Evolutionary conservation across 1,140 invertebrate species (phyloP).

Genomic region (Mylabris phalerata): DNA sequence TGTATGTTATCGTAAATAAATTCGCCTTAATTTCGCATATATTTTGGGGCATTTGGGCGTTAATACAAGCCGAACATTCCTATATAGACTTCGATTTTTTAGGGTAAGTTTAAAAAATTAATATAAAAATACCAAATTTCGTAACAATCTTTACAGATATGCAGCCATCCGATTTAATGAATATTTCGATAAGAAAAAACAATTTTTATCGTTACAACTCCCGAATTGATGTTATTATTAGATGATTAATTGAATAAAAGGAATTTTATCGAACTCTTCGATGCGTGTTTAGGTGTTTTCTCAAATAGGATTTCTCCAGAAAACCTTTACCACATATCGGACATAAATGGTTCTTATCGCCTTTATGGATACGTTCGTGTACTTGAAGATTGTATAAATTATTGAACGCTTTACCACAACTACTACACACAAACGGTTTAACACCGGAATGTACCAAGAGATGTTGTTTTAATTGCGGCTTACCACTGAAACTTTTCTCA

Average conservation of each 20-base stretch:
- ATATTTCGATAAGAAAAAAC: constrained; percentile 52
- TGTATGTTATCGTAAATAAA: constrained; percentile 74
- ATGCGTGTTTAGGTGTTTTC: constrained; percentile 28
- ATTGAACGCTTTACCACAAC: constrained; percentile 51
- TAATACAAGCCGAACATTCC: constrained; percentile 87
- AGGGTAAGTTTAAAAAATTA: constrained; percentile 52
- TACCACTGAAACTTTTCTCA: constrained; percentile 59
- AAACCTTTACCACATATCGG: constrained; percentile 25
- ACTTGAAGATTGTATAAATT: constrained; percentile 29
- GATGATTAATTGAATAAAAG: background rate
- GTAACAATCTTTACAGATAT: constrained; percentile 48
- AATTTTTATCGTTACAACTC: constrained; percentile 21
- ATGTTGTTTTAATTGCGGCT: constrained; percentile 58
- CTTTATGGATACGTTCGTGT: constrained; percentile 28
- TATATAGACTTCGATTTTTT: constrained; percentile 92
- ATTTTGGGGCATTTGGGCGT: constrained; percentile 89
- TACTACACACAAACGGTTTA: constrained; percentile 57
- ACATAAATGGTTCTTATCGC: constrained; percentile 27
- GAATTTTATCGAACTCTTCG: constrained; percentile 2
- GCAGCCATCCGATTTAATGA: constrained; percentile 58
- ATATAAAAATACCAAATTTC: too few relatives aligned
- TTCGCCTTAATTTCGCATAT: constrained; percentile 77
- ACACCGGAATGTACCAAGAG: constrained; percentile 54
- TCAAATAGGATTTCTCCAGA: constrained; percentile 28
- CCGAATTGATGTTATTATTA: too few relatives aligned